Conservation (phyloP, 1,140 invertebrate genomes). For the Drosophila yakuba region DNA sequence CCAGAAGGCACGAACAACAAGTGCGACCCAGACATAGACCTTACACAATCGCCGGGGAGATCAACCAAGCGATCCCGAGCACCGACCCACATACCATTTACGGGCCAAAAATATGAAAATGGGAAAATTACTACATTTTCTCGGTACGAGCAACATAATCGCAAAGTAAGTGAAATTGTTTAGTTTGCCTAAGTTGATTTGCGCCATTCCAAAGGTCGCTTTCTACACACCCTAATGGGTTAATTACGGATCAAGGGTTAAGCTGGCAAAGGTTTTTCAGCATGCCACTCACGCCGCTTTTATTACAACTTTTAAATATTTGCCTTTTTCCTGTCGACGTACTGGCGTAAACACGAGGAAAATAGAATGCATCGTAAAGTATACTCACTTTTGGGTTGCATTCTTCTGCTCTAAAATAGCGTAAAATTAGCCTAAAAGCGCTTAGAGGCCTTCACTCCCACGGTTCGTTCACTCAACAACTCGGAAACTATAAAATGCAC, state of each 20-base stretch:
- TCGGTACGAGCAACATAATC: constrained; percentile 36
- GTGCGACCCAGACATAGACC: constrained; percentile 51
- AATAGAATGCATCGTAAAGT: constrained; percentile 51
- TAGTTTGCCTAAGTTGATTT: constrained; percentile 21
- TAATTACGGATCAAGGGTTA: constrained; percentile 52
- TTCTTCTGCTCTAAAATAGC: constrained; percentile 20
- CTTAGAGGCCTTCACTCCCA: constrained; percentile 29
- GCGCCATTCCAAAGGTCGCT: constrained; percentile 58
- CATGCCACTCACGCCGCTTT: neutral
- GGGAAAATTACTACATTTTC: constrained; percentile 73
- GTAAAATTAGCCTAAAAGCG: constrained; percentile 30
- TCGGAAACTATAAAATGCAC: constrained; percentile 76
- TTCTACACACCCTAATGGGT: constrained; percentile 76
- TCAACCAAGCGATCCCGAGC: constrained; percentile 62
- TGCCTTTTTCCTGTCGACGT: neutral
- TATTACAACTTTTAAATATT: constrained; percentile 3
- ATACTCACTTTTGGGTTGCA: constrained; percentile 31
- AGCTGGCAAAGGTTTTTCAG: constrained; percentile 17
- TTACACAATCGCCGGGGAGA: constrained; percentile 65
- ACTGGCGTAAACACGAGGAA: constrained; percentile 14
- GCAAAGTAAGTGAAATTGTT: constrained; percentile 70
- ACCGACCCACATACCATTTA: constrained; percentile 64
- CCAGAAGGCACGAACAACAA: constrained; percentile 72
- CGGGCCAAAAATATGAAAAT: constrained; percentile 65
- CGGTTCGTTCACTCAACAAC: constrained; percentile 51